Percentiles rank a stretch among this genome's conserved stretches.
Conservation (phyloP, 2,797 vertebrate species). For the Pogoniulus pusillus region DNA sequence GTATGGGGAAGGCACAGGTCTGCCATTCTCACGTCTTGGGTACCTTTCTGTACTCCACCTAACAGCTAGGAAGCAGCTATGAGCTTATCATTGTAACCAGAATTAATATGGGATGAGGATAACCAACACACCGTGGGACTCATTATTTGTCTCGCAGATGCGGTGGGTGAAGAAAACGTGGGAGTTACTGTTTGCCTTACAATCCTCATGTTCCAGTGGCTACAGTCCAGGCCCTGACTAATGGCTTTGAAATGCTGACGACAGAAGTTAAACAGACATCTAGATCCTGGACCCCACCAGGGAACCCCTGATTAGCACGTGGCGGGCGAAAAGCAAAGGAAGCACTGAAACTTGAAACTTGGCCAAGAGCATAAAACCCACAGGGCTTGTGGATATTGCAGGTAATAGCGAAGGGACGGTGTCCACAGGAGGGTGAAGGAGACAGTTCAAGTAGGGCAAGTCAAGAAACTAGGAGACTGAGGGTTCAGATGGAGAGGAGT, state of each 20-base stretch:
- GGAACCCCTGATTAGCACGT: slow-evolving; percentile 70
- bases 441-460: background rate
- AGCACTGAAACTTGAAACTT: slow-evolving; percentile 47
- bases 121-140: slow-evolving; percentile 66
- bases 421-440: slow-evolving; percentile 3
- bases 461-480: background rate
- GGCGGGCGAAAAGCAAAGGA: slow-evolving; percentile 58
- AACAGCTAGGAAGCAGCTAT: slow-evolving; percentile 48
- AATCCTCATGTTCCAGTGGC: slow-evolving; percentile 72
- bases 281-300: slow-evolving; percentile 62
- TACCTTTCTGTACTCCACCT: background rate
- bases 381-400: slow-evolving; percentile 21
- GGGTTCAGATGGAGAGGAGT: background rate
- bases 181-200: slow-evolving; percentile 69
- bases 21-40: background rate
- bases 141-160: slow-evolving; percentile 80
- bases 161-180: slow-evolving; percentile 60
- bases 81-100: slow-evolving; percentile 52
- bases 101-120: slow-evolving; percentile 66
- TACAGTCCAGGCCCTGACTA: slow-evolving; percentile 76
- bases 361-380: slow-evolving; percentile 64
- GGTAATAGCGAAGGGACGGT: slow-evolving; percentile 35
- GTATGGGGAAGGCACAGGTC: background rate
- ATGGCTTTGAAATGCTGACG: slow-evolving; percentile 77
- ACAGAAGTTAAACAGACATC: slow-evolving; percentile 79